These are phyloP conservation scores for Scaptomyza tumidula DNA, from an alignment of 2,888 invertebrate genomes.

Conservation along the genomic window DNA sequence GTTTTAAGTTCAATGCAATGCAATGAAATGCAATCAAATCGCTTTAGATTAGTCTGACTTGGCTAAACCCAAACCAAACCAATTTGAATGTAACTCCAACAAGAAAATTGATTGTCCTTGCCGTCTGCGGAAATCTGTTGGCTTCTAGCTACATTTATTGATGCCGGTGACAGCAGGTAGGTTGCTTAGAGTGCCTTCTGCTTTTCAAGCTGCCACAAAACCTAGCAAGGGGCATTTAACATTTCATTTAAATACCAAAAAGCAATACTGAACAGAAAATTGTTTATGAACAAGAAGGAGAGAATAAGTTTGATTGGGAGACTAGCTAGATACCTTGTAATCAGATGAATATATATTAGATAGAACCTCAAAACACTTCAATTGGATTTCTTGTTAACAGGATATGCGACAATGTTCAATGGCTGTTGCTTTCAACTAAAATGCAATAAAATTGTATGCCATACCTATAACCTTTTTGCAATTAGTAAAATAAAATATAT, in stretches of 20 bases:
- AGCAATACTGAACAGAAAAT: conserved; percentile 28
- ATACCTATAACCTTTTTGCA: conserved; percentile 39
- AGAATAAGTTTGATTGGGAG: neutral
- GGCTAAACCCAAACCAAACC: neutral
- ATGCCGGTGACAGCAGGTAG: conserved; percentile 47
- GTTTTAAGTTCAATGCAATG: neutral
- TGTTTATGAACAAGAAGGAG: conserved; percentile 15
- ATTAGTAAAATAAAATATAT: neutral
- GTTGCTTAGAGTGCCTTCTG: conserved; percentile 6
- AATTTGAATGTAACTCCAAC: neutral
- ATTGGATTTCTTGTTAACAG: too few relatives aligned
- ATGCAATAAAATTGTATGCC: conserved; percentile 52
- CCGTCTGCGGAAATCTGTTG: conserved; percentile 20
- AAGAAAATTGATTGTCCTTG: conserved; percentile 37
- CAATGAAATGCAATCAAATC: too few relatives aligned
- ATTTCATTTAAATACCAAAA: conserved; percentile 67
- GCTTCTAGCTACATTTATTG: conserved; percentile 44
- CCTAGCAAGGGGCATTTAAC: conserved; percentile 32
- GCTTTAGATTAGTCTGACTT: conserved; percentile 11
- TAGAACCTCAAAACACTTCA: too few relatives aligned
- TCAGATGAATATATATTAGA: too few relatives aligned
- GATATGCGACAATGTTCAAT: too few relatives aligned
- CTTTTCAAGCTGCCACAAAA: conserved; percentile 4
- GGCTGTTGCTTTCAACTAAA: conserved; percentile 44
- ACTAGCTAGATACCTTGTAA: conserved; percentile 3